A percentile compares a stretch with the other conserved stretches of the same genome.
These are phyloP conservation scores for Physella acuta DNA, from an alignment of 1,140 invertebrate species.

Conservation along the genomic window DNA sequence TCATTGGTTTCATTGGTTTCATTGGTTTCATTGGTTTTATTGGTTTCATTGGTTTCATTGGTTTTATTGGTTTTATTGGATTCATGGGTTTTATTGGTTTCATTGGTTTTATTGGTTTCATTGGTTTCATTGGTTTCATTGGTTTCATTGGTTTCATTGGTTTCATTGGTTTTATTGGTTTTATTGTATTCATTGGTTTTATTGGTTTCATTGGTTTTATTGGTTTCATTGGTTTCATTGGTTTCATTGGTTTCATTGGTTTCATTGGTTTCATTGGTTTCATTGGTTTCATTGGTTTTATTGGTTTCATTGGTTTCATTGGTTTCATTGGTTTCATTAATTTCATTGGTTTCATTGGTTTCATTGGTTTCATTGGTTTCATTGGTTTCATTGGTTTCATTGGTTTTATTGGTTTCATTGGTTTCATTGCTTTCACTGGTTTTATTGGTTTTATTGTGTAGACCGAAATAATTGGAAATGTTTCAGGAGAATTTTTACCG, in stretches of 20 bases:
- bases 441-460: no score
- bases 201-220: neutral
- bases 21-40: neutral
- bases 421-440: neutral
- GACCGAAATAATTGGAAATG: no score
- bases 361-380: neutral
- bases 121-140: constrained; percentile 9
- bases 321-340: neutral
- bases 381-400: neutral
- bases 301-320: neutral
- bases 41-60: neutral
- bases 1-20: neutral
- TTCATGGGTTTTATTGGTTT: constrained; percentile 1
- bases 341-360: neutral
- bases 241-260: constrained; percentile 1
- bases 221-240: constrained; percentile 3
- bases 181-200: neutral
- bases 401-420: neutral
- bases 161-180: neutral
- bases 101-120: neutral
- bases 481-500: no score
- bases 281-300: neutral
- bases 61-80: neutral
- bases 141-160: neutral
- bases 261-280: neutral